These are phyloP conservation scores for Philonicus albiceps DNA, from an alignment of 2,888 invertebrate species.

Conservation along the genomic window DNA sequence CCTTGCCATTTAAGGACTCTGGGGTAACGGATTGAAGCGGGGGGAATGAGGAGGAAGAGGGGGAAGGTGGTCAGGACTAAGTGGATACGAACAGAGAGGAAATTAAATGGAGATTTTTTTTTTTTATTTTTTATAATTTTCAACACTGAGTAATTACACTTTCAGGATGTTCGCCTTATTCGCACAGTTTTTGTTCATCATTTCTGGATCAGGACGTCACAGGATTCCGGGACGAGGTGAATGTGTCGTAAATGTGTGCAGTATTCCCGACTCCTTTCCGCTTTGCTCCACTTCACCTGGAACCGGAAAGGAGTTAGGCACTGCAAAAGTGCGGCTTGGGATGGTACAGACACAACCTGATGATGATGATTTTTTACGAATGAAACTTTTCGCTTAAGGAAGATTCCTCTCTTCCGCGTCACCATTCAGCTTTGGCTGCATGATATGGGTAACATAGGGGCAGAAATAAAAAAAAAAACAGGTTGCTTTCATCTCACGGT, in stretches of 20 bases:
- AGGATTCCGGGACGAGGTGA: background rate
- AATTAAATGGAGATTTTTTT: slow-evolving; percentile 7
- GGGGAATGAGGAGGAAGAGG: no score
- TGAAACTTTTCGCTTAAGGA: background rate
- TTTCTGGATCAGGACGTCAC: background rate
- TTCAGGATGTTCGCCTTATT: slow-evolving; percentile 20
- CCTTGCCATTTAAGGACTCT: background rate
- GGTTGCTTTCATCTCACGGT: background rate
- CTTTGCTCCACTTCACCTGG: background rate
- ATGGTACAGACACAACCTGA: background rate
- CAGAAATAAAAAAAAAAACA: background rate
- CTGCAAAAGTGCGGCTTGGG: background rate
- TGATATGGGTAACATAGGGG: background rate
- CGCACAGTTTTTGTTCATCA: slow-evolving; percentile 3
- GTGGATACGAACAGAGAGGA: slow-evolving; percentile 11
- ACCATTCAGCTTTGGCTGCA: background rate
- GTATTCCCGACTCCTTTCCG: background rate
- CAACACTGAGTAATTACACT: slow-evolving; percentile 24
- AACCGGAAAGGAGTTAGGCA: background rate
- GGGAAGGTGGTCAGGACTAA: background rate
- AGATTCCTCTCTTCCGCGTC: background rate
- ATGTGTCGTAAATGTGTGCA: background rate
- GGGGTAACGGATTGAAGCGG: no score
- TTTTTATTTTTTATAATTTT: background rate
- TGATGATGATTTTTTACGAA: background rate